These are phyloP conservation scores for Carposina sasakii DNA, from an alignment of 1,140 invertebrate species.

Conservation along the genomic window DNA sequence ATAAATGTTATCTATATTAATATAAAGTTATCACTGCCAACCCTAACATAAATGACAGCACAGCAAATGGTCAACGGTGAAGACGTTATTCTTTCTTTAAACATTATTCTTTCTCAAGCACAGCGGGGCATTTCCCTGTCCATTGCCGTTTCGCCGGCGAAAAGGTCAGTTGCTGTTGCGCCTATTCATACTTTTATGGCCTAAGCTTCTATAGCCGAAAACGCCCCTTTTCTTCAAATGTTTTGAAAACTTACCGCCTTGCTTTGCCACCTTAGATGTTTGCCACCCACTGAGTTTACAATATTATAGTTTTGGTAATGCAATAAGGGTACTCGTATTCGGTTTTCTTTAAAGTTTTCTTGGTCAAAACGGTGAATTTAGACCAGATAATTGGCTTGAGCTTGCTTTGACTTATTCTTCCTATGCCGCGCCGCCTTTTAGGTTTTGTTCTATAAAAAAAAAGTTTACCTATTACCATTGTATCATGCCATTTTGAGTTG, in stretches of 20 bases:
- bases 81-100: slow-evolving; percentile 38
- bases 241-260: slow-evolving; percentile 62
- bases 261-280: slow-evolving; percentile 26
- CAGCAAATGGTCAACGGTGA: slow-evolving; percentile 42
- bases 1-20: too few relatives aligned
- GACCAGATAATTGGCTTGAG: too few relatives aligned
- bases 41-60: slow-evolving; percentile 24
- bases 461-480: too few relatives aligned
- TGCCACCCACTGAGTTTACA: slow-evolving; percentile 47
- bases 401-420: too few relatives aligned
- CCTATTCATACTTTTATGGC: slow-evolving; percentile 42
- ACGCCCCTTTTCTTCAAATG: slow-evolving; percentile 43
- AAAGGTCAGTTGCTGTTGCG: slow-evolving; percentile 53
- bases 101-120: slow-evolving; percentile 34
- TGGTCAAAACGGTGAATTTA: too few relatives aligned
- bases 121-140: slow-evolving; percentile 52
- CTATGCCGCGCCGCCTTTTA: too few relatives aligned
- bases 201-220: slow-evolving; percentile 41
- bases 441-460: too few relatives aligned
- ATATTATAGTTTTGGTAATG: too few relatives aligned
- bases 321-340: too few relatives aligned
- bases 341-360: too few relatives aligned
- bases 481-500: too few relatives aligned
- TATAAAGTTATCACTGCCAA: too few relatives aligned
- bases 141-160: slow-evolving; percentile 33